Evolutionary conservation across 2,797 vertebrate genomes (phyloP).

Genomic region (Denticeps clupeoides): DNA sequence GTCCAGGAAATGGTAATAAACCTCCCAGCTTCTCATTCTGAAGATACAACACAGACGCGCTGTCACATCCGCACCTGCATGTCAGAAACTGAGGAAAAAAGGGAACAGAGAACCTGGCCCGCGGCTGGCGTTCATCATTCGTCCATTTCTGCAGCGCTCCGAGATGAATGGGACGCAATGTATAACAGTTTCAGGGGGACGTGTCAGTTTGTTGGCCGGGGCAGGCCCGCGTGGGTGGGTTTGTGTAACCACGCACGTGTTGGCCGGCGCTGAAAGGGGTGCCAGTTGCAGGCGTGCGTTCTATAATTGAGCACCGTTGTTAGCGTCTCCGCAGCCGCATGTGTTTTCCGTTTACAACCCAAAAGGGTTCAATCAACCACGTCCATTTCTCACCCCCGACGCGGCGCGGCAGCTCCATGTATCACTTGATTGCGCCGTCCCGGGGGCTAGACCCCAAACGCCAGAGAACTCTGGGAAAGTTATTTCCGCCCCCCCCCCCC

Average conservation of each 20-base stretch:
- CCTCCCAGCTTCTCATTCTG: too few species aligned
- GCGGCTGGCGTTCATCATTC: too few species aligned
- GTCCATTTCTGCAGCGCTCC: too few species aligned
- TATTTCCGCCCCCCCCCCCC: constrained; percentile 24
- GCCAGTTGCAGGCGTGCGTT: constrained; percentile 10
- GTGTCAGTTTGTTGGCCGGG: not conserved
- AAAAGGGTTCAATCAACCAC: constrained; percentile 44
- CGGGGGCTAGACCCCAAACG: too few species aligned
- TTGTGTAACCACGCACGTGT: constrained; percentile 21
- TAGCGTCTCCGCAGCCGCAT: constrained; percentile 37
- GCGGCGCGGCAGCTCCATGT: constrained; percentile 41
- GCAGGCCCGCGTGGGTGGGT: not conserved
- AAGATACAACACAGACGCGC: too few species aligned
- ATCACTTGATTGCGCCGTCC: constrained; percentile 50
- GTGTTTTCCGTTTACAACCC: constrained; percentile 49
- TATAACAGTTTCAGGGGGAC: not conserved
- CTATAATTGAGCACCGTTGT: constrained; percentile 24
- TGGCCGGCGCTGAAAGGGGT: constrained; percentile 9
- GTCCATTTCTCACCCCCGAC: constrained; percentile 31
- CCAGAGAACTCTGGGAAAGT: too few species aligned
- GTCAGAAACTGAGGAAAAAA: too few species aligned
- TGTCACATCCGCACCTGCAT: too few species aligned
- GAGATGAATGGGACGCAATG: not conserved
- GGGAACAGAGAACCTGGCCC: too few species aligned
- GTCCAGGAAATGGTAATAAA: too few species aligned